phyloP scores from a whole-genome alignment of 2,888 invertebrate genomes.

The Spilosoma lubricipeda region DNA sequence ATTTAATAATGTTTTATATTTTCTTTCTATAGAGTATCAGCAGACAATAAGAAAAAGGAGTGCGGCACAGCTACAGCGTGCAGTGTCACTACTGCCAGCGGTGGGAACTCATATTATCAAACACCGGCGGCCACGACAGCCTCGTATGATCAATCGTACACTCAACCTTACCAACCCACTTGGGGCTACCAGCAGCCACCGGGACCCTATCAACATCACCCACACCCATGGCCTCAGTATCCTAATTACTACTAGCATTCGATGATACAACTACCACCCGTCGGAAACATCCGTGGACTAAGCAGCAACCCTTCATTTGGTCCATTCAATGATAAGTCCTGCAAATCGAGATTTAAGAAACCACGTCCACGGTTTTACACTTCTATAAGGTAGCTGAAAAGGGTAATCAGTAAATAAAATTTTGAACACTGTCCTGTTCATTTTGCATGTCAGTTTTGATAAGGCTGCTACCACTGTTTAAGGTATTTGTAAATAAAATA shows the following conservation, averaged over 20 bases:
- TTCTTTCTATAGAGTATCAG: constrained; percentile 49
- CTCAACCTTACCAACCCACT: constrained; percentile 80
- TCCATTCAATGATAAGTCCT: neutral
- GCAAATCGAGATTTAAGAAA: neutral
- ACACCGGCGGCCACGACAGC: constrained; percentile 66
- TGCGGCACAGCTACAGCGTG: constrained; percentile 43
- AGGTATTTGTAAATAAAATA: constrained; percentile 16
- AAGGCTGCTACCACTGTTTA: constrained; percentile 18
- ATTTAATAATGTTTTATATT: neutral
- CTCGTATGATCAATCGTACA: constrained; percentile 79
- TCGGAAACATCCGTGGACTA: constrained; percentile 5
- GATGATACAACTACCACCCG: constrained; percentile 9
- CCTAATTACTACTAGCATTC: constrained; percentile 79
- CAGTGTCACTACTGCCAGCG: constrained; percentile 50
- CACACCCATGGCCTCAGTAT: constrained; percentile 81
- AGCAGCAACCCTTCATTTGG: neutral
- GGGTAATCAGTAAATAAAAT: constrained; percentile 4
- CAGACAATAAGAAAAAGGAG: constrained; percentile 75
- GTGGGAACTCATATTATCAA: constrained; percentile 71
- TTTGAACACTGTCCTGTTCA: constrained; percentile 8
- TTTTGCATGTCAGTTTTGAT: constrained; percentile 19
- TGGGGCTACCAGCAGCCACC: constrained; percentile 84
- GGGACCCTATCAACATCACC: constrained; percentile 80
- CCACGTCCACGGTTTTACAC: constrained; percentile 2
- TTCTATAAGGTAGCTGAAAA: neutral